A percentile compares a stretch with the other conserved stretches of the same genome.
These are phyloP conservation scores for Merops nubicus DNA, from an alignment of 2,113 vertebrate genomes.

Conservation along the genomic window DNA sequence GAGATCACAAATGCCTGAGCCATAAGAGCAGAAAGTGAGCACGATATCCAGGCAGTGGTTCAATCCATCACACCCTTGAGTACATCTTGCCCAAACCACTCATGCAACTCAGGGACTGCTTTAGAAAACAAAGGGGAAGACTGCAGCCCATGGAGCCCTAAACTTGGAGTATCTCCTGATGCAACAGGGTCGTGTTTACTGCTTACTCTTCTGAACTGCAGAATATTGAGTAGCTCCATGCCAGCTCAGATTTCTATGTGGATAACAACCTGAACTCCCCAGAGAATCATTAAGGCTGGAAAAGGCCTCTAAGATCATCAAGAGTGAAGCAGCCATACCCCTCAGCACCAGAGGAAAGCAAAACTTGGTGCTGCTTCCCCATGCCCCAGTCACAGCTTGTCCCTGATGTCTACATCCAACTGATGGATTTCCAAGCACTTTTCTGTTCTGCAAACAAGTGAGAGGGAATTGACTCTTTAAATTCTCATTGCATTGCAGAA, in stretches of 20 bases:
- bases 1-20: constrained; percentile 95
- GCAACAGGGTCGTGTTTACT: neutral
- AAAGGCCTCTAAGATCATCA: too few relatives aligned
- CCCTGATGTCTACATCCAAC: neutral
- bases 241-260: neutral
- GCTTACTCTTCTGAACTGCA: neutral
- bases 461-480: neutral
- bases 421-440: neutral
- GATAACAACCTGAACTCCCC: neutral
- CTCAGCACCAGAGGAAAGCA: neutral
- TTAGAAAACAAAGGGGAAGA: neutral
- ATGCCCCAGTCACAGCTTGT: neutral
- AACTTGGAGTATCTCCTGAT: neutral
- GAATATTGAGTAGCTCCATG: fast-evolving
- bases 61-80: neutral
- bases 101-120: neutral
- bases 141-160: neutral
- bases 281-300: too few relatives aligned
- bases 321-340: neutral
- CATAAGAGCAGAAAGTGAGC: constrained; percentile 45
- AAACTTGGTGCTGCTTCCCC: neutral
- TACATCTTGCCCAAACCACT: neutral
- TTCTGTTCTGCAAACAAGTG: neutral
- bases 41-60: neutral
- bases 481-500: neutral